Evolutionary conservation across 2,113 vertebrate species (phyloP).

Genomic region (Petroica traversi): DNA sequence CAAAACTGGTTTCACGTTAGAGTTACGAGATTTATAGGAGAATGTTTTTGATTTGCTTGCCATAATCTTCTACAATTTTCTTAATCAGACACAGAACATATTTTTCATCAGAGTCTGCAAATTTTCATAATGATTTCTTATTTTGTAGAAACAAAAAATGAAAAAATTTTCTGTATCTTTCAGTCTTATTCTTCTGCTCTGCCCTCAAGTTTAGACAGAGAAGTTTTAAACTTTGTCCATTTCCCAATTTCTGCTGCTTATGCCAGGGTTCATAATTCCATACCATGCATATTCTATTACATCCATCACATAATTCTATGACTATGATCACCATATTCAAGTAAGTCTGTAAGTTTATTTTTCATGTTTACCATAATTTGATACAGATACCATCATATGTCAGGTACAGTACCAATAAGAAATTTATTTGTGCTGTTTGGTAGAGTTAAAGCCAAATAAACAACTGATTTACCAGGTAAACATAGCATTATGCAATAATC

Average conservation of each 20-base stretch:
- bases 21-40: not conserved
- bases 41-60: rapidly evolving
- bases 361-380: not conserved
- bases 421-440: not conserved
- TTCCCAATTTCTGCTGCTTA: not conserved
- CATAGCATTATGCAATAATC: not conserved
- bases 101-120: not conserved
- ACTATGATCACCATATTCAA: not conserved
- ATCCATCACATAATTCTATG: not conserved
- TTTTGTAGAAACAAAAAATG: not conserved
- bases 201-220: not conserved
- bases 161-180: not conserved
- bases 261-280: not conserved
- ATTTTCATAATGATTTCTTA: not conserved
- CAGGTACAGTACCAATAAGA: not conserved
- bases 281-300: not conserved
- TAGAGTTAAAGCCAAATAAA: not conserved
- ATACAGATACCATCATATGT: not conserved
- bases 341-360: not conserved
- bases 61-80: not conserved
- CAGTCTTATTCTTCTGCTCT: not conserved
- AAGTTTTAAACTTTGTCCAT: not conserved
- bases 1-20: not conserved
- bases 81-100: not conserved
- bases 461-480: not conserved